Percentiles rank a stretch among this genome's conserved stretches.
Evolutionary conservation across 2,113 vertebrate species (phyloP).

Genomic region (Daboia siamensis): DNA sequence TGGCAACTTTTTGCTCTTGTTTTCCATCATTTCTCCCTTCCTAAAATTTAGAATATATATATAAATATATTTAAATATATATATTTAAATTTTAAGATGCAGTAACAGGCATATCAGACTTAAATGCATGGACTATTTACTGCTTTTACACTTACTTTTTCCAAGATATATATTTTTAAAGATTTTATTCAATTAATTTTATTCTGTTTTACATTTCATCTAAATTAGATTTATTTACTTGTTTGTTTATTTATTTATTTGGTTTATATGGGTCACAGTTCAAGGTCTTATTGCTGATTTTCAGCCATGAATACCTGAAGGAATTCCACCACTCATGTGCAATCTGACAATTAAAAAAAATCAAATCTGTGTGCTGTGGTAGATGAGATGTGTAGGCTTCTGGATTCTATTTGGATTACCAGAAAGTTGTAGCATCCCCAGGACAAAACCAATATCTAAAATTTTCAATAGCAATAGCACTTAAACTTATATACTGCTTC

Average conservation of each 20-base stretch:
- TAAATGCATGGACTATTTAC: neutral
- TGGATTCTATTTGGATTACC: neutral
- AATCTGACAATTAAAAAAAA: neutral
- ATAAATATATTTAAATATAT: neutral
- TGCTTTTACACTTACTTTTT: neutral
- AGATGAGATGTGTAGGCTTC: neutral
- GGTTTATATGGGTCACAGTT: neutral
- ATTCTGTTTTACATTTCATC: neutral
- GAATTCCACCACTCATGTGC: neutral
- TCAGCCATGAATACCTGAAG: neutral
- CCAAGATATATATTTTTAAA: neutral
- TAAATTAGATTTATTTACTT: neutral
- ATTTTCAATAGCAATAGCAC: too few relatives aligned
- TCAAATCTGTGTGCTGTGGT: neutral
- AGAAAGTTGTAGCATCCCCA: neutral
- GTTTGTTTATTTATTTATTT: neutral
- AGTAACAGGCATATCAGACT: neutral
- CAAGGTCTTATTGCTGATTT: neutral
- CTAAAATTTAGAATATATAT: neutral
- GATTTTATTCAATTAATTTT: neutral
- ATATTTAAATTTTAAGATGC: neutral
- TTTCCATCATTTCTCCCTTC: neutral
- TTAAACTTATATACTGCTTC: too few relatives aligned
- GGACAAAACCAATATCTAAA: neutral
- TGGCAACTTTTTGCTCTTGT: neutral